Percentiles rank a stretch among this genome's conserved stretches.
phyloP scores from a whole-genome alignment of 2,797 vertebrate genomes.

The Synanceia verrucosa region DNA sequence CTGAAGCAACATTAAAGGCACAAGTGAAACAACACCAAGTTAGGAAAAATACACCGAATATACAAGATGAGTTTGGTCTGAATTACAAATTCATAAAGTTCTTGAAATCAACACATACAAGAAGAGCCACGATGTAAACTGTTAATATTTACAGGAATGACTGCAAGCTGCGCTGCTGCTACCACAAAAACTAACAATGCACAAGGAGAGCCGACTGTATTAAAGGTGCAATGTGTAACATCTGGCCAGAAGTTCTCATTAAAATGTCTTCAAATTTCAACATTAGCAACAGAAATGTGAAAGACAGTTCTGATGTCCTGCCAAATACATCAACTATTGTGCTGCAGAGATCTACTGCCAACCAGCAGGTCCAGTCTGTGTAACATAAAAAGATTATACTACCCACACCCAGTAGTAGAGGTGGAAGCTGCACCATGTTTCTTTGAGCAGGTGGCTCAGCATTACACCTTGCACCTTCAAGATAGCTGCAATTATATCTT shows the following conservation, averaged over 20 bases:
- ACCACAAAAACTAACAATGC: neutral
- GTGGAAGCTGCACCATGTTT: neutral
- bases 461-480: neutral
- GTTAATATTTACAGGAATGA: conserved; percentile 57
- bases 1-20: conserved; percentile 67
- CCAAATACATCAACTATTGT: neutral
- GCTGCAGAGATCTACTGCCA: neutral
- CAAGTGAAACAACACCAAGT: conserved; percentile 38
- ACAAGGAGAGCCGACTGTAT: conserved; percentile 3
- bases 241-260: neutral
- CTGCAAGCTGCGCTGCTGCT: conserved; percentile 6
- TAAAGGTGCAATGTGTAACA: neutral
- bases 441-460: neutral
- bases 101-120: conserved; percentile 14
- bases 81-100: conserved; percentile 21
- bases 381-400: no score
- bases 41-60: neutral
- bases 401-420: neutral
- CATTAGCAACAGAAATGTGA: neutral
- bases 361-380: neutral
- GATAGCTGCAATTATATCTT: conserved; percentile 1
- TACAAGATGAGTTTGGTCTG: conserved; percentile 56
- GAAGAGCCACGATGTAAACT: neutral
- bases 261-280: no score
- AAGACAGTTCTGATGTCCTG: neutral